Percentiles rank a stretch among this genome's conserved stretches.
Conservation (phyloP, 2,797 vertebrate genomes). For the Liparis tanakae region DNA sequence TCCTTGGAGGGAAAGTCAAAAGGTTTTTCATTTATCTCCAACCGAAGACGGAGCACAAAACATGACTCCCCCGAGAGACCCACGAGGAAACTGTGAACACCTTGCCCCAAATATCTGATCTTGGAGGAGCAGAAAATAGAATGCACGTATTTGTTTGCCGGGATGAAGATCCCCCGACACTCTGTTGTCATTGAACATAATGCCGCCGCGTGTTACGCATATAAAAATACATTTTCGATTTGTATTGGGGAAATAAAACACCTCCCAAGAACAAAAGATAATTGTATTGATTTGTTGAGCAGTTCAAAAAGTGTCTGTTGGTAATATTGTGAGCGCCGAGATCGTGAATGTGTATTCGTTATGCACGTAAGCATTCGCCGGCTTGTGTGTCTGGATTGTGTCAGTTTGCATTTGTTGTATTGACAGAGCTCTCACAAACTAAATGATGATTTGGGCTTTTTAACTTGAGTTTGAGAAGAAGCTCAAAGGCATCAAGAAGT, state of each 20-base stretch:
- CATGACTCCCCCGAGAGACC: conserved; percentile 77
- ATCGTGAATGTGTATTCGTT: conserved; percentile 36
- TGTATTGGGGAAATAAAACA: conserved; percentile 70
- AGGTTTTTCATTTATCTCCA: conserved; percentile 84
- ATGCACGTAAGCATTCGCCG: conserved; percentile 20
- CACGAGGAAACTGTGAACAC: conserved; percentile 81
- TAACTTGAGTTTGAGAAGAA: conserved; percentile 49
- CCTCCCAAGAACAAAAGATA: conserved; percentile 74
- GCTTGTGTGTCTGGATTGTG: conserved; percentile 31
- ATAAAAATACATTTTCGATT: conserved; percentile 79
- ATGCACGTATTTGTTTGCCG: conserved; percentile 81
- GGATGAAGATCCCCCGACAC: conserved; percentile 76
- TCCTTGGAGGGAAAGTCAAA: conserved; percentile 82
- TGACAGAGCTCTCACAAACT: conserved; percentile 44
- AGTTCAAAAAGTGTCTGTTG: conserved; percentile 56
- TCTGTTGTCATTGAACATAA: conserved; percentile 80
- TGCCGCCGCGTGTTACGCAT: conserved; percentile 62
- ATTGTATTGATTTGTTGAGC: conserved; percentile 80
- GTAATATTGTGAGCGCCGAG: conserved; percentile 57
- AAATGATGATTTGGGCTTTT: conserved; percentile 49
- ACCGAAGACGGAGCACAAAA: conserved; percentile 79
- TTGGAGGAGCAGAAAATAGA: conserved; percentile 83
- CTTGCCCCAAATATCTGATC: conserved; percentile 86
- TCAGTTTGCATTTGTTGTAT: conserved; percentile 30
- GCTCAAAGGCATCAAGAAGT: conserved; percentile 35